phyloP scores from a whole-genome alignment of 2,113 vertebrate species.

The Phocoena phocoena region DNA sequence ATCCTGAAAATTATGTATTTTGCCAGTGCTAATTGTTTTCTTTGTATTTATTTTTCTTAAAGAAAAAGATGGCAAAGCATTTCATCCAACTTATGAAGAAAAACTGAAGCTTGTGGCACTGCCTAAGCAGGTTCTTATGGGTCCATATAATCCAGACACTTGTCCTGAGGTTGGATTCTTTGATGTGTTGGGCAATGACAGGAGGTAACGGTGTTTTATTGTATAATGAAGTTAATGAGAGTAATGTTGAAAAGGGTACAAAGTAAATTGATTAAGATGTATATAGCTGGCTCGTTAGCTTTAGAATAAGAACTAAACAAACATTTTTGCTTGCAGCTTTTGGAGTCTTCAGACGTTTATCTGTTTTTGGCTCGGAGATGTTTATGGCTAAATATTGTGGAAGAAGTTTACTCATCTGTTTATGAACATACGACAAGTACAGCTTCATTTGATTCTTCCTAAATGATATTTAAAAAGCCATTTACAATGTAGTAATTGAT shows the following conservation, averaged over 20 bases:
- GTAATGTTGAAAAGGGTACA: background rate
- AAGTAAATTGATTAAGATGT: background rate
- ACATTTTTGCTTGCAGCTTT: conserved; percentile 24
- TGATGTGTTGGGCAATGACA: conserved; percentile 97
- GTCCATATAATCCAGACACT: conserved; percentile 96
- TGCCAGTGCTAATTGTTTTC: conserved; percentile 37
- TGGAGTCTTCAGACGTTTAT: conserved; percentile 18
- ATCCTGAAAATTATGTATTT: background rate
- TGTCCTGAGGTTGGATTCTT: conserved; percentile 98
- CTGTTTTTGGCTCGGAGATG: conserved; percentile 24
- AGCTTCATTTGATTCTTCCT: conserved; percentile 41
- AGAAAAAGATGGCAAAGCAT: conserved; percentile 99
- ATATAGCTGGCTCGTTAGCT: background rate
- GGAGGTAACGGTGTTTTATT: conserved; percentile 88
- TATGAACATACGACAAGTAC: conserved; percentile 11
- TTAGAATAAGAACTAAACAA: background rate
- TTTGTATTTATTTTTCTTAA: conserved; percentile 35
- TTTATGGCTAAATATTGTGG: conserved; percentile 43
- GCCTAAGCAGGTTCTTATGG: conserved; percentile 94
- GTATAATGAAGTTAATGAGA: conserved; percentile 46
- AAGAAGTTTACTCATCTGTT: conserved; percentile 17
- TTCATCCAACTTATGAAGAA: conserved; percentile 98
- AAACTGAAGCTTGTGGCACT: conserved; percentile 97
- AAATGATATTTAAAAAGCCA: conserved; percentile 3
- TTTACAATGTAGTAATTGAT: background rate